Percentiles rank a stretch among this genome's conserved stretches.
phyloP scores from a whole-genome alignment of 2,888 invertebrate genomes.

The Xiphydria camelus region DNA sequence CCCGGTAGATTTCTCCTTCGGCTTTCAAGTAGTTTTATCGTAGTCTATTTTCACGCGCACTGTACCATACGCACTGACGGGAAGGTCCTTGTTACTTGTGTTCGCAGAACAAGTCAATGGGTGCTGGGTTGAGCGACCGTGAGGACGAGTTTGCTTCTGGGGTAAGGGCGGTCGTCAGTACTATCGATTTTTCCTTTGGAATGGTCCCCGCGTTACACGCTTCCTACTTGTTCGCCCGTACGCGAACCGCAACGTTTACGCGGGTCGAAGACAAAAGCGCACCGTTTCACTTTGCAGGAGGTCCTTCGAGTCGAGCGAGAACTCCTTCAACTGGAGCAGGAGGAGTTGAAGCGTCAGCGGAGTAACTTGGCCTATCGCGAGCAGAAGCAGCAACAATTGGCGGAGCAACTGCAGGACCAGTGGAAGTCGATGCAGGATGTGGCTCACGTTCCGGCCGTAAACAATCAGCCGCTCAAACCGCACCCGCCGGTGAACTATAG shows the following conservation, averaged over 20 bases:
- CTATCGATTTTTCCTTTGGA: too few species aligned
- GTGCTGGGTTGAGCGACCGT: conserved; percentile 36
- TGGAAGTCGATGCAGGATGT: conserved; percentile 68
- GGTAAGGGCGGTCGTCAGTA: conserved; percentile 30
- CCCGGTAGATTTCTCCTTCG: too few species aligned
- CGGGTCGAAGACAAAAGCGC: too few species aligned
- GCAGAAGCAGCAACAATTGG: conserved; percentile 50
- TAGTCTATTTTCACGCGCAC: too few species aligned
- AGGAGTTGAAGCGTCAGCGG: conserved; percentile 74
- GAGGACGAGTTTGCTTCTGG: conserved; percentile 50
- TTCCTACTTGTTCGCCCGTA: too few species aligned
- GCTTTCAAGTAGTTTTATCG: too few species aligned
- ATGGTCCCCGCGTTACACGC: too few species aligned
- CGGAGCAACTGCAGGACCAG: conserved; percentile 52
- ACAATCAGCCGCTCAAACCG: conserved; percentile 51
- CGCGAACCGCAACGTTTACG: too few species aligned
- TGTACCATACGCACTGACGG: conserved; percentile 24
- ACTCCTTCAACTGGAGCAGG: conserved; percentile 75
- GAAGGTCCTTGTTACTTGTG: conserved; percentile 29
- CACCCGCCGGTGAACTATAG: conserved; percentile 61
- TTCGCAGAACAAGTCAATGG: conserved; percentile 43
- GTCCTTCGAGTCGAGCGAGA: conserved; percentile 79
- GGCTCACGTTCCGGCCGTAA: conserved; percentile 33
- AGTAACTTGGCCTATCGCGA: conserved; percentile 72
- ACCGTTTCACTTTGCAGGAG: conserved; percentile 59